Base-by-base conservation (phyloP, 64 coral and sea anemone species). In the Montipora efflorescens region DNA sequence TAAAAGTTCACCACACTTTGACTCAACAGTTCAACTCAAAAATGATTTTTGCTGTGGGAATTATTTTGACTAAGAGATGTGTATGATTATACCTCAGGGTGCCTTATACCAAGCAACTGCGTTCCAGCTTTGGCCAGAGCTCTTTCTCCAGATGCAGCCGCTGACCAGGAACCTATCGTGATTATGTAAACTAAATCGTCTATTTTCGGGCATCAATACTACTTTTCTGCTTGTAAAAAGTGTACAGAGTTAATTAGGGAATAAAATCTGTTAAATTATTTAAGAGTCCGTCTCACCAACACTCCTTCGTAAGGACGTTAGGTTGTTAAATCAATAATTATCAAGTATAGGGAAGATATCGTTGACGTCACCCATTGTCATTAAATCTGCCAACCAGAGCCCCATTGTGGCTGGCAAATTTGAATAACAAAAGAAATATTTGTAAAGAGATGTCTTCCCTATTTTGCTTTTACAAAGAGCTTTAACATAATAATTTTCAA, bases 51-150 rank as follows among this genome's bases (percentile, higher is more conserved):
- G 13, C 61, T 64, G 61, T 12, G 0, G 53, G 11, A 57, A 57
- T 8, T 57, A 11, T 57, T 11, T 57, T 58, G 74, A 5, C 59
- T 75, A 36, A 36, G 36, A 36, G 0, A 36, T 36, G 36, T 36
- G 61, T 8, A 51, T 47, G 47, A 8, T 92, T n/a, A 83, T 47
- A 87, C 25, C 19, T 45, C 79, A 97, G 96, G 96, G 45, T 97
- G 96, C 20, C 90, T 97, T 25, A 97, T 97, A 22, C 96, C 96
- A 47, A 95, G 92, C 23, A 95, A 92, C 71, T 97, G 96, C 50
- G 93, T 97, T 2, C 92, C 96, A 55, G 93, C 93, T 22, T 90
- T 97, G 76, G 47, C 90, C 4, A 83, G 78, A 55, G 76, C 85
- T 5, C 89, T 97, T 23, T 80, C 89, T 48, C 92, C 92, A 44